Evolutionary conservation across 1,140 invertebrate genomes (phyloP).

Genomic region (Mesaphorura yosii): DNA sequence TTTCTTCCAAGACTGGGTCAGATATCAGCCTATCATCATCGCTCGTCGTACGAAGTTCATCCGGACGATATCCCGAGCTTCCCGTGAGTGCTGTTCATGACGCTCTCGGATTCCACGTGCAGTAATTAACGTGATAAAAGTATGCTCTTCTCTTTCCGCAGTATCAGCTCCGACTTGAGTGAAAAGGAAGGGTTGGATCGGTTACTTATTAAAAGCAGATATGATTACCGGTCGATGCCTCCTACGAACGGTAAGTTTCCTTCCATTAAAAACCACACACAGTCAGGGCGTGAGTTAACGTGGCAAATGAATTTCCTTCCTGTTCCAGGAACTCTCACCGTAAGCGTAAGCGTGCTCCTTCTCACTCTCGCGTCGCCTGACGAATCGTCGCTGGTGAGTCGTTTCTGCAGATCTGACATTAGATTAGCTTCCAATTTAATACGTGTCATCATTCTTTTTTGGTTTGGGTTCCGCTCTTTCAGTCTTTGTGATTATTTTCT

Average conservation of each 20-base stretch:
- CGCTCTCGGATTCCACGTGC: background rate
- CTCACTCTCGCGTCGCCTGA: constrained; percentile 84
- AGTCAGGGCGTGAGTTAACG: too few species aligned
- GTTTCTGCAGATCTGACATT: too few species aligned
- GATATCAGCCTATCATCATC: too few species aligned
- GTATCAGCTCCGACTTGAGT: background rate
- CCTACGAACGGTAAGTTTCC: constrained; percentile 24
- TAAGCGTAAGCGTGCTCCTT: constrained; percentile 81
- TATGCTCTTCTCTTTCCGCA: background rate
- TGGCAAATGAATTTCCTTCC: constrained; percentile 1
- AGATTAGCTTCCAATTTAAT: too few species aligned
- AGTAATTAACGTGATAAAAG: background rate
- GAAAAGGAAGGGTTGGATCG: constrained; percentile 33
- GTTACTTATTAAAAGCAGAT: constrained; percentile 30
- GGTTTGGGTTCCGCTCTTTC: too few species aligned
- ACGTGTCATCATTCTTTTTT: too few species aligned
- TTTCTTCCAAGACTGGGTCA: too few species aligned
- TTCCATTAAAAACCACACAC: too few species aligned
- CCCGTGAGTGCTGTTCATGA: background rate
- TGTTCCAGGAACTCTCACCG: constrained; percentile 69
- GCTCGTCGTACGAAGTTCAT: too few species aligned
- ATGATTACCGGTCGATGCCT: constrained; percentile 32
- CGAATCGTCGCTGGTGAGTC: constrained; percentile 83
- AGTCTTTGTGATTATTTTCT: constrained; percentile 5
- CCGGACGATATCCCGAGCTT: background rate